phyloP scores from a whole-genome alignment of 2,113 vertebrate species.

The Calidris pugnax region DNA sequence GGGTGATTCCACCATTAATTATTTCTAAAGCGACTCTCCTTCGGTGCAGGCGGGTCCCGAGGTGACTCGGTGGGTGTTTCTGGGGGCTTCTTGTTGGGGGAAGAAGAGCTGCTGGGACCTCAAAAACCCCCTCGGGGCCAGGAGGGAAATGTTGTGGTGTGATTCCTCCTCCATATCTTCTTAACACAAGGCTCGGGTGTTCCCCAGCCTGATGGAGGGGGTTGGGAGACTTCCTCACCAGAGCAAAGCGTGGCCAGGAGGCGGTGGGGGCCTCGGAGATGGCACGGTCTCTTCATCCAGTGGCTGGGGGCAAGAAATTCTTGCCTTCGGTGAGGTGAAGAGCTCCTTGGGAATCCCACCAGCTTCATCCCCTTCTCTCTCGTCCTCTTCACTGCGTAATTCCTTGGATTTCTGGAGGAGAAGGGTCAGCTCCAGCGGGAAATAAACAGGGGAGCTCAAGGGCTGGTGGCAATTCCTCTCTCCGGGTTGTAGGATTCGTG shows the following conservation, averaged over 20 bases:
- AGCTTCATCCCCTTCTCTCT: background rate
- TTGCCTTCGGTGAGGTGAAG: background rate
- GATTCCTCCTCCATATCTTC: background rate
- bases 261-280: accelerated
- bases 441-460: accelerated
- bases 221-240: background rate
- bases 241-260: background rate
- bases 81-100: background rate
- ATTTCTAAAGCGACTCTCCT: background rate
- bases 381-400: background rate
- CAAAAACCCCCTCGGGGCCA: accelerated
- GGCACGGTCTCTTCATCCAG: background rate
- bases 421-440: background rate
- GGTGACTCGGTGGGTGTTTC: background rate
- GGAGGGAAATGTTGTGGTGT: accelerated
- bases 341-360: background rate
- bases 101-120: accelerated
- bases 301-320: background rate
- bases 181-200: background rate
- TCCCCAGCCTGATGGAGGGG: background rate
- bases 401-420: accelerated
- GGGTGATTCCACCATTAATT: background rate
- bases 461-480: background rate
- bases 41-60: background rate
- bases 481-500: background rate